A percentile compares a stretch with the other conserved stretches of the same genome.
Evolutionary conservation across 2,113 vertebrate species (phyloP).

Genomic region (Catharus bicknelli): DNA sequence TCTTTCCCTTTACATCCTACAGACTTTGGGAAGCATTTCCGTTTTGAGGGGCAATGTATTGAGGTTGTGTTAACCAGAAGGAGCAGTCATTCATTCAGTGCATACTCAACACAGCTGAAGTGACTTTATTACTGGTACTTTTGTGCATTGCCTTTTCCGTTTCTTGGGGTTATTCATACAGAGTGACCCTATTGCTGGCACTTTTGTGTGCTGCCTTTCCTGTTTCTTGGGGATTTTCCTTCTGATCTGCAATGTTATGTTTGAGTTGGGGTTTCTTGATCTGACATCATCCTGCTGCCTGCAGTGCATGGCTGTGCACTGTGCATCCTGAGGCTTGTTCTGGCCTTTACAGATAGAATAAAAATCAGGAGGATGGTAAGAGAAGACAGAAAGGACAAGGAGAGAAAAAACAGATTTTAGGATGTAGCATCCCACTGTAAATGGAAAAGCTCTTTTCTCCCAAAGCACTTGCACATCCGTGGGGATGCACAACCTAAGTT

Average conservation of each 20-base stretch:
- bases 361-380: neutral
- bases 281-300: neutral
- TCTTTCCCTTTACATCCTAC: neutral
- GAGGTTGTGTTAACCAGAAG: neutral
- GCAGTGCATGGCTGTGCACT: neutral
- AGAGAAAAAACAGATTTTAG: neutral
- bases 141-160: slow-evolving; percentile 26
- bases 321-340: neutral
- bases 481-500: neutral
- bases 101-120: neutral
- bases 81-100: slow-evolving; percentile 2
- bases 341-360: neutral
- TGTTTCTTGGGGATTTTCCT: slow-evolving; percentile 56
- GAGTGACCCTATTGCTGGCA: slow-evolving; percentile 8
- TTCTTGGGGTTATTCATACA: slow-evolving; percentile 33
- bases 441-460: neutral
- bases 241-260: neutral
- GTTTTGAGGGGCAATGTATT: neutral
- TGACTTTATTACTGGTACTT: slow-evolving; percentile 41
- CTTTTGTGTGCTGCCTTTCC: slow-evolving; percentile 46
- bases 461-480: neutral
- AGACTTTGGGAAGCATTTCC: neutral
- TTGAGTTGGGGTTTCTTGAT: neutral
- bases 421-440: neutral
- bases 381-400: neutral